Conservation (phyloP, 2,797 vertebrate species). For the Kryptolebias ocellatus region DNA sequence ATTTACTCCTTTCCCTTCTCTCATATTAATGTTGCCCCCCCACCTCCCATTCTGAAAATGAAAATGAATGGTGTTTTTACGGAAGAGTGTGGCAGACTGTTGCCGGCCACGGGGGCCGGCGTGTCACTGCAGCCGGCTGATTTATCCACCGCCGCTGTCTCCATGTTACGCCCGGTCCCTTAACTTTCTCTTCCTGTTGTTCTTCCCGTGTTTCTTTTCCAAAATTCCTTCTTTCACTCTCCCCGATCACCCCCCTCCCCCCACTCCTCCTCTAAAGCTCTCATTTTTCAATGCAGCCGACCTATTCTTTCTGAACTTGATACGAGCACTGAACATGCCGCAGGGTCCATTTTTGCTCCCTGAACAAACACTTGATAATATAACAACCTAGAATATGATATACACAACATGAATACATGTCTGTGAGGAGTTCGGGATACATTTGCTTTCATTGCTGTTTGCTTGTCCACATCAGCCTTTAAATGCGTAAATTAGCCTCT, state of each 20-base stretch:
- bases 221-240: slow-evolving; percentile 70
- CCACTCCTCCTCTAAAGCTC: slow-evolving; percentile 22
- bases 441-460: slow-evolving; percentile 31
- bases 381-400: slow-evolving; percentile 26
- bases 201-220: slow-evolving; percentile 83
- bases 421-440: slow-evolving; percentile 50
- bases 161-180: slow-evolving; percentile 80
- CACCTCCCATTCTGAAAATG: slow-evolving; percentile 36
- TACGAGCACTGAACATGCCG: slow-evolving; percentile 46
- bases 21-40: slow-evolving; percentile 41
- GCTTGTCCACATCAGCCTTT: slow-evolving; percentile 25
- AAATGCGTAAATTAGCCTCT: background rate
- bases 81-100: slow-evolving; percentile 72
- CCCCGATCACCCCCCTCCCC: slow-evolving; percentile 41
- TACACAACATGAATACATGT: slow-evolving; percentile 26
- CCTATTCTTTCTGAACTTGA: slow-evolving; percentile 62
- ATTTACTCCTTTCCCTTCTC: slow-evolving; percentile 29
- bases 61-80: slow-evolving; percentile 82
- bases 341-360: slow-evolving; percentile 51
- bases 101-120: slow-evolving; percentile 61
- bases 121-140: slow-evolving; percentile 77
- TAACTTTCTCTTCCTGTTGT: slow-evolving; percentile 85
- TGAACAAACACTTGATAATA: slow-evolving; percentile 21
- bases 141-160: slow-evolving; percentile 84
- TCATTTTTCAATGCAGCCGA: slow-evolving; percentile 58